These are phyloP conservation scores for Rhagonycha lutea DNA, from an alignment of 2,888 invertebrate species.

Conservation along the genomic window DNA sequence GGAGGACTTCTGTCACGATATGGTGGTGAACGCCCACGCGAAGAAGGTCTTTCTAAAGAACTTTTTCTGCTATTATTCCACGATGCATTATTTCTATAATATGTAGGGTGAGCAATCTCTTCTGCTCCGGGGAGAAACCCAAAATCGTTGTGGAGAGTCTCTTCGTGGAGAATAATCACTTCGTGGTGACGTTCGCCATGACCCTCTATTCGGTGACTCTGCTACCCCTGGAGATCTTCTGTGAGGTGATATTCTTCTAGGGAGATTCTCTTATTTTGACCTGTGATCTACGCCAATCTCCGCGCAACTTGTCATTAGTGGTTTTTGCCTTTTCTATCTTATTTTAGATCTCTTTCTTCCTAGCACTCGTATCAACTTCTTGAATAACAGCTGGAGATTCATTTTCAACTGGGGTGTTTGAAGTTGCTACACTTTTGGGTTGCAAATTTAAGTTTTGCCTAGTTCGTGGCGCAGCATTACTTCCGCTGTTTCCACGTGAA, in stretches of 20 bases:
- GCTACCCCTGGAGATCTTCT: conserved; percentile 21
- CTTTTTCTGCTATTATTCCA: too few species aligned
- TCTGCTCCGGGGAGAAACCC: too few species aligned
- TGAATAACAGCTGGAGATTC: conserved; percentile 50
- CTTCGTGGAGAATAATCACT: too few species aligned
- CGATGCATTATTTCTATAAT: too few species aligned
- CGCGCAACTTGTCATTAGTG: conserved; percentile 18
- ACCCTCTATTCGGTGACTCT: conserved; percentile 5
- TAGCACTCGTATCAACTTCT: conserved; percentile 84
- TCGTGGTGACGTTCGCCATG: not conserved
- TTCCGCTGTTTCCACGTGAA: conserved; percentile 27
- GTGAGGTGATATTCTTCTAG: conserved; percentile 14
- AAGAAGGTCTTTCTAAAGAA: too few species aligned
- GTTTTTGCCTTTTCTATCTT: conserved; percentile 68
- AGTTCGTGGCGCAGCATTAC: conserved; percentile 61
- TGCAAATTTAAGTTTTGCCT: conserved; percentile 80
- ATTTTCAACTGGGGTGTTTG: conserved; percentile 54
- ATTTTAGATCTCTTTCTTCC: conserved; percentile 90
- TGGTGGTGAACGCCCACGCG: too few species aligned
- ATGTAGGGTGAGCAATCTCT: too few species aligned
- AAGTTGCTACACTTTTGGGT: conserved; percentile 79
- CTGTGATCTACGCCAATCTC: conserved; percentile 26
- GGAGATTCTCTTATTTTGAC: conserved; percentile 7
- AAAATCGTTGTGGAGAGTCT: too few species aligned
- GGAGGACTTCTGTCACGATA: too few species aligned